Base-by-base conservation (phyloP, 92 coral and sea anemone species). In the Anthopleura xanthogrammica region DNA sequence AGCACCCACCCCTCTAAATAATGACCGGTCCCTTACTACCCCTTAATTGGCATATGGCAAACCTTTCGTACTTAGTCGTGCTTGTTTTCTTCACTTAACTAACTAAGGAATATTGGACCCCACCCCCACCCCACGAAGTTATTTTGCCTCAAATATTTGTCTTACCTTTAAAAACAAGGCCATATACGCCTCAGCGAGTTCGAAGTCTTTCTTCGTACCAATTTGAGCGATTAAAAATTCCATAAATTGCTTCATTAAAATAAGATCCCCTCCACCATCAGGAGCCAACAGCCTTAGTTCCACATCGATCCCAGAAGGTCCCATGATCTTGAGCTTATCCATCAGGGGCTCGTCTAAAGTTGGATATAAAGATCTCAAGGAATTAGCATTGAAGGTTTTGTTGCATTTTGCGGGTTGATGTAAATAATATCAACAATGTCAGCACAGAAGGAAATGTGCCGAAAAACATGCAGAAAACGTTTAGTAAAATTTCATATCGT, bases 261-360 rank as follows among this genome's bases (percentile, higher is more conserved):
- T 70, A 68, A 96, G 41, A 75, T 91, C 97, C 20, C 99, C 98
- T 12, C 98, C 99, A 81, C 94, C 89, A 41, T 90, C 95, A 2
- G 99, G 99, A 54, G 95, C 85, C 13, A 96, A 86, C 68, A 92
- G 90, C 60, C 99, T 93, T 76, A 94, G 82, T 68, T 94, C 98
- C 23, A 91, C 85, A 62, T 96, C 99, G 40, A 96, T 90, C n/a
- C 95, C 91, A 5, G 99, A 96, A 4, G 98, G 99, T 29, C 99
- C 99, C 89, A 92, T 84, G 5, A 88, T 79, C 80, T 96, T 93
- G 57, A 96, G 88, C 43, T 79, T 79, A 41, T 78, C 83, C 85
- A 90, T 86, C 17, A 96, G 65, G 29, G 93, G 88, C 12, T 92
- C 92, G 80, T 94, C 99, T 96, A 81, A 40, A 76, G 75, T 40